Evolutionary conservation across 1,140 invertebrate genomes (phyloP).

Genomic region (Caligus rogercresseyi): DNA sequence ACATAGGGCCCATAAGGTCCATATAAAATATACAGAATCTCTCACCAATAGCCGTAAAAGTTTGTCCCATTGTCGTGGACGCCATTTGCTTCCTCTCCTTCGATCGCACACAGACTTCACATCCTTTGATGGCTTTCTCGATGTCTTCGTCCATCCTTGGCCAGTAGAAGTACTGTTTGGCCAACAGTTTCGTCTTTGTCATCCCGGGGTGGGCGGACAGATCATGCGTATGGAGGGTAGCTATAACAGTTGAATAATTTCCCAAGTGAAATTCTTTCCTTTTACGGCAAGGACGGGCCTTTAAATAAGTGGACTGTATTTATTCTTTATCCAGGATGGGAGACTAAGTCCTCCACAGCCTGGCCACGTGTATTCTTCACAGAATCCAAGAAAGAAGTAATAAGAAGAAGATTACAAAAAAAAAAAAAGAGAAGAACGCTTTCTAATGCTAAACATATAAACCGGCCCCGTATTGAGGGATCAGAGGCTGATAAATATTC

Average conservation of each 20-base stretch:
- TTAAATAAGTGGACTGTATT: no score
- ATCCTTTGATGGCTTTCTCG: neutral
- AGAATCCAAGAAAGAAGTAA: no score
- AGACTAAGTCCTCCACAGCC: no score
- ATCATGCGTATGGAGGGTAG: neutral
- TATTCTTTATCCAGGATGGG: no score
- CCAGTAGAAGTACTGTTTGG: neutral
- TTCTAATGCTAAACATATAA: no score
- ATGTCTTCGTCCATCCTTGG: slow-evolving; percentile 5
- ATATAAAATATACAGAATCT: neutral
- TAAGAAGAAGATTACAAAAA: no score
- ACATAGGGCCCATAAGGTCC: neutral
- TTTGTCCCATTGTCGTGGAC: neutral
- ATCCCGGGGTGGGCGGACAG: neutral
- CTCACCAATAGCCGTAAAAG: neutral
- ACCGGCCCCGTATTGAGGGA: no score
- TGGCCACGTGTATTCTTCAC: no score
- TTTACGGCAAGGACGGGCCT: no score
- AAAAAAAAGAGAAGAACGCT: no score
- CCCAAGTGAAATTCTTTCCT: no score
- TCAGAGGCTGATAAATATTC: neutral
- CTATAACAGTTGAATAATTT: neutral
- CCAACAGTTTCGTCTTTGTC: neutral
- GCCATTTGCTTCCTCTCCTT: neutral
- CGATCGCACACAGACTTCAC: neutral